Base-by-base conservation (phyloP, 2,113 vertebrate genomes). In the Macrotus californicus region DNA sequence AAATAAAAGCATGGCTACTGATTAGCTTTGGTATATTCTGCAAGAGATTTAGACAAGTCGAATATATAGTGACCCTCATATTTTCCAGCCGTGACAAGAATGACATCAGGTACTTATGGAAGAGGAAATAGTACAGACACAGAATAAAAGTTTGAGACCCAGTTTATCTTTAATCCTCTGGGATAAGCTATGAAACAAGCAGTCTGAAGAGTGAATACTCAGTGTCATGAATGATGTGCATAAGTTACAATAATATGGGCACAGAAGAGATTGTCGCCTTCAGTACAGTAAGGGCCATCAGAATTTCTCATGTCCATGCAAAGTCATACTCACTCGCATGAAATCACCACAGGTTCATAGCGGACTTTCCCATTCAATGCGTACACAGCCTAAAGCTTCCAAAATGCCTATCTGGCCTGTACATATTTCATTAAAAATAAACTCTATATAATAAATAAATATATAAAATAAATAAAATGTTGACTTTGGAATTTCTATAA, bases 381-480 rank as follows among this genome's bases (percentile, higher is more conserved):
- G 98, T 98, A 98, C 98, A 98, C 98, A 99, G 98, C 98, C 98
- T 99, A 98, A 98, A 99, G 98, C 98, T 98, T 99, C 98, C 98
- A 98, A 98, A 98, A 98, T 98, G 98, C 98, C 98, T 99, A 99
- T 98, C 98, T 98, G 98, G 98, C 98, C 98, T 99, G 98, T 99
- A 99, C 98, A 99, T 98, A 98, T 98, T 98, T 99, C 98, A 99
- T 99, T 99, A 99, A 99, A 99, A 99, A 99, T 99, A 99, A 99
- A 99, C 98, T 99, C 98, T 99, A 99, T 99, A 99, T 99, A 99
- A 99, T 99, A 99, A 99, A 99, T 99, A 99, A 99, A 99, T 99
- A 99, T 99, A 99, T 99, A 99, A 99, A 99, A 99, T 99, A 99
- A 99, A 99, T 99, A 99, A 99, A 99, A 99, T 99, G 98, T 99